Conservation (phyloP, 2,113 vertebrate species). For the Atherinomorus stipes region DNA sequence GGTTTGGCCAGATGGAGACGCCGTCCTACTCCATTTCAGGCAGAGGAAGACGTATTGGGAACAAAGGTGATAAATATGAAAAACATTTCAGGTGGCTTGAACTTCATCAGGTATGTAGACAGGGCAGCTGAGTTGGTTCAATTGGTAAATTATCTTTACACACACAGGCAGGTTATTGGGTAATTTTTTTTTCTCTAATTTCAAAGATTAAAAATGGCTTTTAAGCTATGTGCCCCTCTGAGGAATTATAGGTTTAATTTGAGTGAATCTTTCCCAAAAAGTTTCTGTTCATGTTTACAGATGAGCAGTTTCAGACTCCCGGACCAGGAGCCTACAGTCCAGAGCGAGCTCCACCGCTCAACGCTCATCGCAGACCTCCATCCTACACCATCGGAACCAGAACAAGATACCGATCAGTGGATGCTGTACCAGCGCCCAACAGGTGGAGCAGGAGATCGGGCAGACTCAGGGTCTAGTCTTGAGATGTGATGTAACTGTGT, state of each 20-base stretch:
- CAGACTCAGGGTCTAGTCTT: background rate
- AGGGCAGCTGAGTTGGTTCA: background rate
- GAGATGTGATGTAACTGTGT: background rate
- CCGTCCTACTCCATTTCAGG: conserved; percentile 90
- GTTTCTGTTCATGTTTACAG: conserved; percentile 31
- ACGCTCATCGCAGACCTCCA: conserved; percentile 81
- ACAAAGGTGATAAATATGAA: conserved; percentile 57
- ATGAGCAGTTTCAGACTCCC: conserved; percentile 77
- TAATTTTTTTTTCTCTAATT: background rate
- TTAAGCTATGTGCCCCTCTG: background rate
- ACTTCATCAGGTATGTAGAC: background rate
- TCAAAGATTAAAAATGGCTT: no score
- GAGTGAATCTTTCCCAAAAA: background rate
- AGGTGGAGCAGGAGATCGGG: conserved; percentile 44
- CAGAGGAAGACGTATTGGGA: conserved; percentile 71
- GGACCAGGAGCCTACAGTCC: conserved; percentile 90
- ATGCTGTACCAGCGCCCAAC: conserved; percentile 86
- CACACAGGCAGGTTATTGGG: background rate
- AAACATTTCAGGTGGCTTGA: background rate
- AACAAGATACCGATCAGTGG: conserved; percentile 80
- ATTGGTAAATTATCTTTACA: background rate
- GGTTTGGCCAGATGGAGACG: conserved; percentile 85
- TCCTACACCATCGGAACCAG: conserved; percentile 87
- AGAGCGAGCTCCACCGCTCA: conserved; percentile 82
- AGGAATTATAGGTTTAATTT: background rate